Base-by-base conservation (phyloP, 2,797 vertebrate species). In the Syngnathus rostellatus region DNA sequence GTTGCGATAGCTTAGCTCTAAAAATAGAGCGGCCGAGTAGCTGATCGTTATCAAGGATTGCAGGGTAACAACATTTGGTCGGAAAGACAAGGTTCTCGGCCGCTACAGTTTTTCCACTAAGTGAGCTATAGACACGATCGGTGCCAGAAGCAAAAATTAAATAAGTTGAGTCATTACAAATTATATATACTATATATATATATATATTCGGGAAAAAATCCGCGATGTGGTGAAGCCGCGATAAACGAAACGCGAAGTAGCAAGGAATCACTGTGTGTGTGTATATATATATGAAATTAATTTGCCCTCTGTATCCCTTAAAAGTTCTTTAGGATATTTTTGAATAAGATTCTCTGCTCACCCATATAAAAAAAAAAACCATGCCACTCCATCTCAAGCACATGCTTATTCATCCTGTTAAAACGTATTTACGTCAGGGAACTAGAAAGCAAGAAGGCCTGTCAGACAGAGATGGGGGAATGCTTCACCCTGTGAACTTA, bases 1-100 rank as follows among this genome's bases (percentile, higher is more conserved):
- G 10, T 21, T 65, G 57, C 69, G 70, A 71, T 71, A 73, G 77
- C 71, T 60, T 45, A 14, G 69, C 78, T 41, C 58, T 81, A 75
- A 80, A 85, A 84, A 85, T 83, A 86, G 83, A 77, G 64, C 72
- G 69, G 72, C 69, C 73, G 72, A 79, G 83, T 81, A 80, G 83
- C 76, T 79, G 85, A 87, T 87, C 75, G 76, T 82, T 84, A 86
- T 86, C 76, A 12, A 74, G 66, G 78, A 74, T 63, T 69, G 68
- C 53, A 77, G 67, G 71, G 62, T 46, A 54, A 53, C 78, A 50
- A 50, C 63, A 60, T 50, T 14, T 12, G 6, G 37, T 64, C 66
- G 63, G 71, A 79, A 62, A 79, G 53, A 41, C 1, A 17, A 58
- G 65, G 21, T 62, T 50, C 48, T 50, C 10, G 21, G 21, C 23